Base-by-base conservation (phyloP, 2,888 invertebrate genomes). In the Drosophila phalerata region DNA sequence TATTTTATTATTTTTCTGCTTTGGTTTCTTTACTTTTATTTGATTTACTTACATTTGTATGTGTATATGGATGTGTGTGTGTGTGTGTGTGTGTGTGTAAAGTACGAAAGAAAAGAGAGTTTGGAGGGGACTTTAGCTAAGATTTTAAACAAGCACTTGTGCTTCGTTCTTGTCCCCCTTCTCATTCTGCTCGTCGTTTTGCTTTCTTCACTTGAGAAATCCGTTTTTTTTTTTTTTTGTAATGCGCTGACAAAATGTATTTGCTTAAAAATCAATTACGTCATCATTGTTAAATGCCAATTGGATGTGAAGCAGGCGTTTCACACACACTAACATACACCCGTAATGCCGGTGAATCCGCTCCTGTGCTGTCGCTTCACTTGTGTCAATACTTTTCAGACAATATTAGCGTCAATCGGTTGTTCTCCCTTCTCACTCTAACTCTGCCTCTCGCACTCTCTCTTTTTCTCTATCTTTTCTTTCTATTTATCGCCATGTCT, bases 191-290 rank as follows among this genome's bases (percentile, higher is more conserved):
- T 32, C 75, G 58, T 66, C 67, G 69, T 67, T 64, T 32, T 53
- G 38, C 62, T 45, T 34, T 47, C 49, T 52, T 40, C 22, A 55
- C 58, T 47, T 57, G 49, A 48, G 55, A 55, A 73, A 69, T 42
- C 47, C n/a, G n/a, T n/a, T n/a, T n/a, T 47, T 37, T 61, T 37
- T 52, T 15, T 42, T 49, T 47, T 32, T 61, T 37, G 37, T 13
- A 42, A 38, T 66, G 61, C 65, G 49, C 69, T 68, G 69, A 67
- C 71, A 77, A 81, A 85, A 71, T 76, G 76, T 85, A 75, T 85
- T 86, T 86, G 78, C 85, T 88, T 85, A 75, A 85, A 89, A 86
- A 89, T 88, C 85, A 86, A 86, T 86, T 86, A 86, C 83, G 85
- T 89, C 89, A 89, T 87, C 88, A 89, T 86, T 89, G 85, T 89